Conservation (phyloP, 2,113 vertebrate genomes). For the Callopanchax toddi region DNA sequence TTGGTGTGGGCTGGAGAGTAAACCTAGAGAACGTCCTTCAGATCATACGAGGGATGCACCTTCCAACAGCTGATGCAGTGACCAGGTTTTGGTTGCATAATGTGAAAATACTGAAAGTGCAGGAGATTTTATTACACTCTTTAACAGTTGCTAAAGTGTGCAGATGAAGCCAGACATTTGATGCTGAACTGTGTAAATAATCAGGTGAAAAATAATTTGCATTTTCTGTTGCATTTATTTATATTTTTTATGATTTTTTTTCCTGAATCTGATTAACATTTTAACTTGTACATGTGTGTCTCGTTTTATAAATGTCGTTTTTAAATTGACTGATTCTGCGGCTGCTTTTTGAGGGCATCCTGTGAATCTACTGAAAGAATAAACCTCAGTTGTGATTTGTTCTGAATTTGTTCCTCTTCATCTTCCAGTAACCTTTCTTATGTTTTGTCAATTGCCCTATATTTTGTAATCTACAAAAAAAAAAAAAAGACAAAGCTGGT, state of each 20-base stretch:
- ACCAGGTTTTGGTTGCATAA: background rate
- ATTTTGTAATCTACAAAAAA: constrained; percentile 11
- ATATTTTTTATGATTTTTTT: constrained; percentile 43
- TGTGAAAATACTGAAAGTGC: constrained; percentile 1
- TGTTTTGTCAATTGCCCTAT: constrained; percentile 26
- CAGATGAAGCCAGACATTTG: constrained; percentile 30
- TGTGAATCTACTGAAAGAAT: constrained; percentile 25
- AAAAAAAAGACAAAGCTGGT: constrained; percentile 28
- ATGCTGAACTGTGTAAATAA: constrained; percentile 52
- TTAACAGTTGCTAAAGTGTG: background rate
- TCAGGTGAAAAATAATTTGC: constrained; percentile 44
- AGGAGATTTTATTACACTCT: too few relatives aligned
- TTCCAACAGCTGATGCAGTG: constrained; percentile 9
- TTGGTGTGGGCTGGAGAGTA: constrained; percentile 58
- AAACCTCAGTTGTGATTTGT: constrained; percentile 20
- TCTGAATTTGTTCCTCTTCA: constrained; percentile 1
- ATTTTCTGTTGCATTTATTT: constrained; percentile 56
- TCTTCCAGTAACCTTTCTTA: constrained; percentile 26
- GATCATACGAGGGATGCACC: constrained; percentile 2
- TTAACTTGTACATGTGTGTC: background rate
- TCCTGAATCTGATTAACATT: background rate
- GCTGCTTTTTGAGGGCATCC: background rate
- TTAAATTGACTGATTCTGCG: constrained; percentile 5
- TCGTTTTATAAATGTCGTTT: background rate
- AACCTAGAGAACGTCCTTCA: constrained; percentile 4